A percentile compares a stretch with the other conserved stretches of the same genome.
phyloP scores from a whole-genome alignment of 2,888 invertebrate species.

The Phalera bucephala region DNA sequence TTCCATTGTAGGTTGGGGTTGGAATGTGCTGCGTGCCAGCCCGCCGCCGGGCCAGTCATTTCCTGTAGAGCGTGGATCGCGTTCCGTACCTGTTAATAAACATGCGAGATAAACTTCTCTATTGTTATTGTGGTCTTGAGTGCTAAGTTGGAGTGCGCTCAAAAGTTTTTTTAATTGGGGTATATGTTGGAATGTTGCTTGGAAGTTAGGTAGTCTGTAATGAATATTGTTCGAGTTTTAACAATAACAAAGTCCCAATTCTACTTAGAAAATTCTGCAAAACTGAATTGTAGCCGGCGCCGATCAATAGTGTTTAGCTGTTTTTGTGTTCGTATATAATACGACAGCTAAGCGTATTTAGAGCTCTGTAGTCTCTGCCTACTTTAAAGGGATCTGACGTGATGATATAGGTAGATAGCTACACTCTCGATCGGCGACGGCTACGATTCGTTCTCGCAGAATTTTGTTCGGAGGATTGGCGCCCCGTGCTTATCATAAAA shows the following conservation, averaged over 20 bases:
- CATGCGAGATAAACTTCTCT: not conserved
- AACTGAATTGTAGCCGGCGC: no score
- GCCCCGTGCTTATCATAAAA: no score
- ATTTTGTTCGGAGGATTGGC: no score
- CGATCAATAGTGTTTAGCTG: no score
- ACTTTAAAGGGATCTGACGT: no score
- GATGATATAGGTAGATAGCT: no score
- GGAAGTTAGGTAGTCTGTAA: conserved; percentile 2
- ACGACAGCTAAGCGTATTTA: no score
- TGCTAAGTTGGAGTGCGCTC: conserved; percentile 6
- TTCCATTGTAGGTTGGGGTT: conserved; percentile 89
- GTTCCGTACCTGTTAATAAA: conserved; percentile 85
- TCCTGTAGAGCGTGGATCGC: conserved; percentile 93
- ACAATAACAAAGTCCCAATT: not conserved
- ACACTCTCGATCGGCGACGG: no score
- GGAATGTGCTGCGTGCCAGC: conserved; percentile 89
- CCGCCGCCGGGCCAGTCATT: conserved; percentile 86
- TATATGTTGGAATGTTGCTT: conserved; percentile 3
- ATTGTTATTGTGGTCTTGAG: not conserved
- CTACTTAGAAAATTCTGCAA: no score
- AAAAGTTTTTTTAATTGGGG: conserved; percentile 8
- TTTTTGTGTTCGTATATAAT: no score
- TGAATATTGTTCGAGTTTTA: not conserved
- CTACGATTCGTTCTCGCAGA: no score
- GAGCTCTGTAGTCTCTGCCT: no score